Evolutionary conservation across 2,888 invertebrate genomes (phyloP), one percentile per base, ranked within the genome.

Genomic region (Bellardia pandia): DNA sequence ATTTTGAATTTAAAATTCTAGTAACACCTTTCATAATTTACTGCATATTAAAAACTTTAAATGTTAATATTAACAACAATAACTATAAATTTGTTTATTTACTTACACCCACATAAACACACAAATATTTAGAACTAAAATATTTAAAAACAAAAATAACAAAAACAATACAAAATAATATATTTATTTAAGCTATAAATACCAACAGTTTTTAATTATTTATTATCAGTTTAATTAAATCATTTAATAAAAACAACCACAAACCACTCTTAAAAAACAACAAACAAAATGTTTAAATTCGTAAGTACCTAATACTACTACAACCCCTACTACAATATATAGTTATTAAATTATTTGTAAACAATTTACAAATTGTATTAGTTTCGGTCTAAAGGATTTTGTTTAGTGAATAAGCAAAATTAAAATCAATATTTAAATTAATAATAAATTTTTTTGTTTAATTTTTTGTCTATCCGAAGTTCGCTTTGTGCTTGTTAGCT

Each of bases 401-500:
- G 3, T 8, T 11, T 62, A 14, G 8, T 23, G 11, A 9, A 45
- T 13, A 16, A 45, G 42, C 3, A 14, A 30, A 8, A 30, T 23
- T 23, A 1, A 6, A 42, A 42, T 5, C 6, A 48, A 16, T 51
- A 37, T 4, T 13, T 7, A 53, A 7, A 40, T 5, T 58, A 45
- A n/a, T 51, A 51, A 51, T n/a, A 6, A 51, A 51, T 60, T 33
- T 60, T 13, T 60, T 60, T 3, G 14, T 11, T 33, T 48, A 51
- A 71, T 30, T 69, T 51, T 16, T 53, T 42, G 58, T 82, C 13
- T 48, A 56, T 30, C 42, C 83, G 14, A 64, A 89, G 89, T 84
- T 86, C 51, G 76, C 88, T 85, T 37, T 90, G 53, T 89, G 86
- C 76, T 89, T 89, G 40, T 66, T 90, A 60, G 90, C 89, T 69